phyloP scores from a whole-genome alignment of 2,797 vertebrate genomes.

The Thaleichthys pacificus region DNA sequence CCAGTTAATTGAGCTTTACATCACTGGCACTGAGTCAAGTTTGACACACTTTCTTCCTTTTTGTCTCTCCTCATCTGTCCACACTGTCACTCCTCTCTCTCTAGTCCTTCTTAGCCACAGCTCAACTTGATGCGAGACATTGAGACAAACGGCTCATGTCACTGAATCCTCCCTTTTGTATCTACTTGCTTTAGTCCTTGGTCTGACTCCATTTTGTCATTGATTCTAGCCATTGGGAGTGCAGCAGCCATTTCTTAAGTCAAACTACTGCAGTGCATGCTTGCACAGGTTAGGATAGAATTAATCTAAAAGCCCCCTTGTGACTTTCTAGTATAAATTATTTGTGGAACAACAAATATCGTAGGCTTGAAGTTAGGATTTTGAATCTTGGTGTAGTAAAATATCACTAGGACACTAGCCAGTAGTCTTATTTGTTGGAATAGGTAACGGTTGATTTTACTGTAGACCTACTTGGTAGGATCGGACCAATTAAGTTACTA shows the following conservation, averaged over 20 bases:
- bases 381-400: neutral
- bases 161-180: conserved; percentile 13
- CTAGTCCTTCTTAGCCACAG: conserved; percentile 4
- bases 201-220: conserved; percentile 68
- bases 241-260: conserved; percentile 67
- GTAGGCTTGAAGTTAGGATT: neutral
- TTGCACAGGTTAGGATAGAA: conserved; percentile 22
- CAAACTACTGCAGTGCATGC: conserved; percentile 42
- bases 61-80: conserved; percentile 30
- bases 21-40: conserved; percentile 31
- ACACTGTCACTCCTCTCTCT: conserved; percentile 39
- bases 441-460: too few species aligned
- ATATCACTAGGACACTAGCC: neutral
- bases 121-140: conserved; percentile 21
- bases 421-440: neutral
- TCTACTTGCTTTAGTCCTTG: conserved; percentile 26
- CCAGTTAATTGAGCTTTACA: neutral
- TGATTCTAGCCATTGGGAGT: conserved; percentile 30
- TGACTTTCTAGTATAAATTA: neutral
- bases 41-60: conserved; percentile 22
- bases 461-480: too few species aligned
- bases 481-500: neutral
- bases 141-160: conserved; percentile 37
- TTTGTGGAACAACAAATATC: neutral
- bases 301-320: neutral